phyloP scores from a whole-genome alignment of 2,888 invertebrate genomes.

The Allygus modestus region DNA sequence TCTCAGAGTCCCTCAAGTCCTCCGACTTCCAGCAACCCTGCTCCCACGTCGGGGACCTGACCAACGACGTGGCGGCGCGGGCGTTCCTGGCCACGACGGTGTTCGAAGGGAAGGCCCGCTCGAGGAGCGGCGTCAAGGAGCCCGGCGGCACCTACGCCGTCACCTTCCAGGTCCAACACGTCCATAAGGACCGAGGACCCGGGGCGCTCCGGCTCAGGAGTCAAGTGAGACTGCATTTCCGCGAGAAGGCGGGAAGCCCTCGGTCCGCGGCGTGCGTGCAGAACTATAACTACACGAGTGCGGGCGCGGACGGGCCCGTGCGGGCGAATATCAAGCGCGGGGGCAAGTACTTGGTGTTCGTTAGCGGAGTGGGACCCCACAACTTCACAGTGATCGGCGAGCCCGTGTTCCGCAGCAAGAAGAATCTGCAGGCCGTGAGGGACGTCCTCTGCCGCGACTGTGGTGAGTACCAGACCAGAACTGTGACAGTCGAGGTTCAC shows the following conservation, averaged over 20 bases:
- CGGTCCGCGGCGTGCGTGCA: constrained; percentile 70
- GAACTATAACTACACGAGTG: constrained; percentile 69
- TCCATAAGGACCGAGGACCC: constrained; percentile 79
- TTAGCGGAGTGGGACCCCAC: constrained; percentile 78
- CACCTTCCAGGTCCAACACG: constrained; percentile 81
- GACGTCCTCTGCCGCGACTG: constrained; percentile 72
- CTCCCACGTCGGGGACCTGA: constrained; percentile 70
- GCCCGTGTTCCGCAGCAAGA: constrained; percentile 75
- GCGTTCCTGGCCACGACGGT: constrained; percentile 82
- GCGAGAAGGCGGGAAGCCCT: constrained; percentile 74
- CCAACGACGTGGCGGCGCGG: constrained; percentile 79
- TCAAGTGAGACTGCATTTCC: constrained; percentile 77
- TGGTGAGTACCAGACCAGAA: constrained; percentile 70
- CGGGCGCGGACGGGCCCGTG: constrained; percentile 74
- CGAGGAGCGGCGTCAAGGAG: constrained; percentile 79
- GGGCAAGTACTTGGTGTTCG: constrained; percentile 80
- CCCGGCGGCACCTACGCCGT: constrained; percentile 80
- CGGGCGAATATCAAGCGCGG: constrained; percentile 78
- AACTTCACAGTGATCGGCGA: constrained; percentile 78
- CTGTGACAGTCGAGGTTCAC: neutral
- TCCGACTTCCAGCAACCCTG: constrained; percentile 65
- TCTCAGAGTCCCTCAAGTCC: constrained; percentile 51
- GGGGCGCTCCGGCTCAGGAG: constrained; percentile 57
- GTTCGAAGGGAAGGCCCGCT: constrained; percentile 82
- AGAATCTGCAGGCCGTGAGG: constrained; percentile 71